Base-by-base conservation (phyloP, 2,888 invertebrate species). In the Apeira syringaria region DNA sequence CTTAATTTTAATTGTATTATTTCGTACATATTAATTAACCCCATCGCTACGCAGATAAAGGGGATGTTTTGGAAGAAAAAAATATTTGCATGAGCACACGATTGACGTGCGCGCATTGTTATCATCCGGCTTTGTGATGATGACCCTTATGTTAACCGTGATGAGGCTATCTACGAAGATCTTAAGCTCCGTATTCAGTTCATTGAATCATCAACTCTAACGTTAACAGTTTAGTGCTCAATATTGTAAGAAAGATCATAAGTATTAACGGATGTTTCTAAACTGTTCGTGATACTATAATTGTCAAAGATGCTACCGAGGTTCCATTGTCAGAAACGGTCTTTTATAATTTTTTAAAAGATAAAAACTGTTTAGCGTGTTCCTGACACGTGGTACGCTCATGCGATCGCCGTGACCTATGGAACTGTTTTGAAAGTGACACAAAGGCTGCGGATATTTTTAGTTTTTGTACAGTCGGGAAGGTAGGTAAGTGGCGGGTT, bases 251-350 rank as follows among this genome's bases (percentile, higher is more conserved):
- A 57, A 58, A 52, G 51, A 27, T 8, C 28, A 27, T 41, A 50
- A 58, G 59, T 64, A 67, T 68, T 79, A 80, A 80, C 73, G 68
- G 52, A 70, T 56, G 73, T 74, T 47, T 39, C 49, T 51, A 55
- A 59, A 48, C 59, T 58, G 63, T 59, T 73, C 60, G 63, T 68
- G 79, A 85, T 83, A 88, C 87, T 88, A 89, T 88, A 88, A 88
- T 89, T 89, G 88, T 89, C 87, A 88, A 89, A 89, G 89, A 89
- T 88, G 89, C 89, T 89, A 89, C 89, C 81, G 84, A 83, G 74
- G 74, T 62, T 67, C 83, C 72, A 85, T 89, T 89, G 88, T 89
- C 79, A 74, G 67, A 55, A 71, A 70, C 76, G 81, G 80, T 72
- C 88, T 85, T 89, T 88, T 84, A 87, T 85, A 84, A 79, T 81